Conservation (phyloP, 2,113 vertebrate species). For the Hoplias malabaricus region DNA sequence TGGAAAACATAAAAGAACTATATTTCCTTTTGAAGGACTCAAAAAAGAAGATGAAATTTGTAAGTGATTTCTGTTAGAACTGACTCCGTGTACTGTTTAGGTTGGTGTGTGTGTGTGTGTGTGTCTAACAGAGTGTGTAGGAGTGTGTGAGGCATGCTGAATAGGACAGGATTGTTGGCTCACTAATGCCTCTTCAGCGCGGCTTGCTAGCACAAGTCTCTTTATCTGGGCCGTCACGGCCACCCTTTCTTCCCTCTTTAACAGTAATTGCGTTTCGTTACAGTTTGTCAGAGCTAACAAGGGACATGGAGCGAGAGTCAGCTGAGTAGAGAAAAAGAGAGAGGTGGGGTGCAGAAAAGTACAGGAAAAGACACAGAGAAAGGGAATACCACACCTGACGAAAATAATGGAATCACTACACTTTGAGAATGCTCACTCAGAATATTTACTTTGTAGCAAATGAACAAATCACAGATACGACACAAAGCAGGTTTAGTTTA, state of each 20-base stretch:
- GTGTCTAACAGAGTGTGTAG: constrained; percentile 28
- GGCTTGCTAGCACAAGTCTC: constrained; percentile 53
- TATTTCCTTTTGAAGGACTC: background rate
- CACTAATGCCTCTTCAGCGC: constrained; percentile 55
- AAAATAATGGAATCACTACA: too few relatives aligned
- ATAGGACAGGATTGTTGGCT: constrained; percentile 53
- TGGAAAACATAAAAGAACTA: background rate
- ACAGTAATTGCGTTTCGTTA: constrained; percentile 63
- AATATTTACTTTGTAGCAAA: too few relatives aligned
- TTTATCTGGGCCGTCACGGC: constrained; percentile 56
- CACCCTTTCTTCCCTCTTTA: constrained; percentile 57
- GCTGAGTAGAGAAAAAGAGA: constrained; percentile 43
- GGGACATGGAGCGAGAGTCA: constrained; percentile 50
- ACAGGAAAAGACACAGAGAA: constrained; percentile 8
- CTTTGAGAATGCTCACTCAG: too few relatives aligned
- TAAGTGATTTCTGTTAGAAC: constrained; percentile 4
- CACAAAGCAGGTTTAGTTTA: too few relatives aligned
- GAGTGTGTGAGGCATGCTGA: constrained; percentile 45
- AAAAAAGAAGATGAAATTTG: background rate
- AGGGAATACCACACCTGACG: too few relatives aligned
- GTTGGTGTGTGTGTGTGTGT: constrained; percentile 15
- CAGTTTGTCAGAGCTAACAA: constrained; percentile 58
- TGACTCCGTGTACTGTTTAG: constrained; percentile 18
- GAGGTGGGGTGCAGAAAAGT: constrained; percentile 10
- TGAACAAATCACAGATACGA: too few relatives aligned